Conservation (phyloP, 2,888 invertebrate species). For the Apamea monoglypha region DNA sequence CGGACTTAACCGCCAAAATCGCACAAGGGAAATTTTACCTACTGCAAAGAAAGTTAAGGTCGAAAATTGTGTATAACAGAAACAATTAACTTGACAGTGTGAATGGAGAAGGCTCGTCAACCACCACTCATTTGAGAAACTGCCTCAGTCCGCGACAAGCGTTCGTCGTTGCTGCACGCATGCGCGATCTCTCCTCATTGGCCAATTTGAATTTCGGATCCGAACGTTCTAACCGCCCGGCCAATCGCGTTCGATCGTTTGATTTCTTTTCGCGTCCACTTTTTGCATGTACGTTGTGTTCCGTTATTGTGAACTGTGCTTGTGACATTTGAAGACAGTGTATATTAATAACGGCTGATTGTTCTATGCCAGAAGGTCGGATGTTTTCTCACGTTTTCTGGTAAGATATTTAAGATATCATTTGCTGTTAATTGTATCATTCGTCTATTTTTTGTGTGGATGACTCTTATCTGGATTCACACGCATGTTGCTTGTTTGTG, state of each 20-base stretch:
- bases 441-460: constrained; percentile 70
- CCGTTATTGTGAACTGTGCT: constrained; percentile 82
- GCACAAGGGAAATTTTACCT: constrained; percentile 47
- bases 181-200: constrained; percentile 75
- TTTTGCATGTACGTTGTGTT: constrained; percentile 82
- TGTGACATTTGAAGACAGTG: constrained; percentile 83
- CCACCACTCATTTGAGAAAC: constrained; percentile 86
- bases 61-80: constrained; percentile 58
- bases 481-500: constrained; percentile 61
- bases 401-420: constrained; percentile 79
- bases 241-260: constrained; percentile 86
- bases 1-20: constrained; percentile 64
- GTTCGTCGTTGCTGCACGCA: constrained; percentile 81
- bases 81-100: constrained; percentile 78
- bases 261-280: constrained; percentile 84
- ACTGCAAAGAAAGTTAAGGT: constrained; percentile 19
- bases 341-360: constrained; percentile 70
- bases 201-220: constrained; percentile 83
- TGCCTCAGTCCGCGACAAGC: constrained; percentile 84
- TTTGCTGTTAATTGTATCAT: constrained; percentile 74
- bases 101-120: constrained; percentile 86
- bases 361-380: constrained; percentile 78
- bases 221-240: constrained; percentile 79
- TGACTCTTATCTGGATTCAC: constrained; percentile 63
- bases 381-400: constrained; percentile 84